Base-by-base conservation (phyloP, 1,140 invertebrate genomes). In the Teleopsis dalmanni region DNA sequence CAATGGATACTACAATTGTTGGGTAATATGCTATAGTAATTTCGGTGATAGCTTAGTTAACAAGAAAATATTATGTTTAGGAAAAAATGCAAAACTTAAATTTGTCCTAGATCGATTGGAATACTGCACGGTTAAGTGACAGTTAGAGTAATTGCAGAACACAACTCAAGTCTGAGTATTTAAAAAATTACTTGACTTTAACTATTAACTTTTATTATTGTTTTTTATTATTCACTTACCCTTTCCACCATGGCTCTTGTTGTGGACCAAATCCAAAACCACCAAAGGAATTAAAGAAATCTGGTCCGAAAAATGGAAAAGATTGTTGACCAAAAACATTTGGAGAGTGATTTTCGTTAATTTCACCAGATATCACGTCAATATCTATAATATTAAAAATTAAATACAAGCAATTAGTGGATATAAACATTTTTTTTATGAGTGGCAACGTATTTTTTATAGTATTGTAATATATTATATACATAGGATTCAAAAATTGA, bases 181-280 rank as follows among this genome's bases (percentile, higher is more conserved):
- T 34, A 14, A 6, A 34, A 34, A 34, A 34, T 34, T 16, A 11
- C 4, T 11, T 7, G 22, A 37, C 7, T 16, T 37, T 37, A 11
- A 13, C 34, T 7, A 37, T 2, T 37, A 37, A 37, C 18, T 13
- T n/a, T n/a, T 31, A 25, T 42, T 13, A 14, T 18, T 25, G 14
- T 31, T 5, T 16, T 44, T 18, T 10, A 26, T 27, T 48, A 7
- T 19, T 7, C 11, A 55, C 73, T 74, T 55, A 76, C 74, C 74
- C 74, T 55, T 76, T 74, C 74, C 74, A 76, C 74, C 74, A 76
- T 49, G 70, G 73, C 47, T 71, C 63, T 21, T 60, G 56, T 48
- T 57, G 59, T 11, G 52, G 44, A 19, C 57, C 29, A 8, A 69
- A 53, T 6, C 62, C 65, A 10, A 67, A 67, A 21, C 65, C 62